Evolutionary conservation across 2,113 vertebrate species (phyloP).

Genomic region (Poeciliopsis turrubarensis): DNA sequence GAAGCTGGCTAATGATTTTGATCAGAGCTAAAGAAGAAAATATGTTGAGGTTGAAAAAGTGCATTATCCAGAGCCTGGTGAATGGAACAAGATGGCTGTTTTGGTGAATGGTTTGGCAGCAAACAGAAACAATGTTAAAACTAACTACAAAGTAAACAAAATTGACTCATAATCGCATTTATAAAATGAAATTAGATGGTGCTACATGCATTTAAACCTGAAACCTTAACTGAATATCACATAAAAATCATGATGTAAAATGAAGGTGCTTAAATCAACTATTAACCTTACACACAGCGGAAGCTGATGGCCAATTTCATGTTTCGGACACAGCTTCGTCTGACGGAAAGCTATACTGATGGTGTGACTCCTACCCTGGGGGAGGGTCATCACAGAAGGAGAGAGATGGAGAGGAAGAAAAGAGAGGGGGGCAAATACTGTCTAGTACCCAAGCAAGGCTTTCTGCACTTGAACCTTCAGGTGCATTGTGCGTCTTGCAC

Average conservation of each 20-base stretch:
- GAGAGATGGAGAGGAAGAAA: slow-evolving; percentile 40
- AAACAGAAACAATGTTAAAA: slow-evolving; percentile 13
- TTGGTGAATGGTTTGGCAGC: neutral
- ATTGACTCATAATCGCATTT: too few relatives aligned
- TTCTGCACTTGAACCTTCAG: slow-evolving; percentile 55
- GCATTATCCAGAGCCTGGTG: neutral
- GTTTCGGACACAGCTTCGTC: slow-evolving; percentile 66
- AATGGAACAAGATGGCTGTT: neutral
- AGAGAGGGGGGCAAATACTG: slow-evolving; percentile 41
- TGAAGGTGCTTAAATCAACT: neutral
- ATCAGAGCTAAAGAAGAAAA: slow-evolving; percentile 2
- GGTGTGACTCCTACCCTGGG: slow-evolving; percentile 72
- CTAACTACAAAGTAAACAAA: neutral
- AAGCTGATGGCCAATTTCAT: slow-evolving; percentile 61
- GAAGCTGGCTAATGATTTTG: neutral
- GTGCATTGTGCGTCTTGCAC: slow-evolving; percentile 70
- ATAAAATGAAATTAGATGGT: too few relatives aligned
- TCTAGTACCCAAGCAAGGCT: slow-evolving; percentile 32
- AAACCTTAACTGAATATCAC: too few relatives aligned
- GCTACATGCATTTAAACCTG: too few relatives aligned
- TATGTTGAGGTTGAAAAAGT: neutral
- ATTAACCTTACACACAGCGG: slow-evolving; percentile 36
- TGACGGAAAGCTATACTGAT: slow-evolving; percentile 80
- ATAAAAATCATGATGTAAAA: neutral
- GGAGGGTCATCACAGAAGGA: slow-evolving; percentile 74